phyloP scores from a whole-genome alignment of 1,140 invertebrate species.

The Procambarus clarkii region DNA sequence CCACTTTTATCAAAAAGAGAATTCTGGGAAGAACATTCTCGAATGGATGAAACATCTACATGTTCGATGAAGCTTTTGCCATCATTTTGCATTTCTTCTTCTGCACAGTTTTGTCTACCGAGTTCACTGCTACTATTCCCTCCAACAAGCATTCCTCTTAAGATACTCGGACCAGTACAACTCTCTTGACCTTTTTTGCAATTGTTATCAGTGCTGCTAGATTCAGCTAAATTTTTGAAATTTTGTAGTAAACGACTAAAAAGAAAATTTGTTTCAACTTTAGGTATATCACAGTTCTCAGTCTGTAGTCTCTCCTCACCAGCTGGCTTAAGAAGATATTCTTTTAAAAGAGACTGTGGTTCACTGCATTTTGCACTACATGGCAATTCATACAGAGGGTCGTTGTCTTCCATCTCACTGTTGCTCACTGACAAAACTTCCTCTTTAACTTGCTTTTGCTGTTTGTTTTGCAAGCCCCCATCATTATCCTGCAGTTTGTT shows the following conservation, averaged over 20 bases:
- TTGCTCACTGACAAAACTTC: not conserved
- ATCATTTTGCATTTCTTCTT: not conserved
- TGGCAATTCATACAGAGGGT: not conserved
- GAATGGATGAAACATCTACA: not conserved
- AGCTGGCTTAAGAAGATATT: conserved; percentile 58
- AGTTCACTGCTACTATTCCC: not conserved
- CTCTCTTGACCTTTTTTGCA: not conserved
- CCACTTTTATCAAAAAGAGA: conserved; percentile 2
- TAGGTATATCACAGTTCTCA: conserved; percentile 59
- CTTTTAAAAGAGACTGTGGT: conserved; percentile 50
- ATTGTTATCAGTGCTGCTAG: conserved; percentile 17
- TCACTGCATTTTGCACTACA: conserved; percentile 13
- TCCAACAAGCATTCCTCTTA: conserved; percentile 45
- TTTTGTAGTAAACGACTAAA: conserved; percentile 57
- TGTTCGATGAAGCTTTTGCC: conserved; percentile 11
- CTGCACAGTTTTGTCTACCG: not conserved
- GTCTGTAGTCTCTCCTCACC: conserved; percentile 33
- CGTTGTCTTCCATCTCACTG: not conserved
- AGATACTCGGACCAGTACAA: conserved; percentile 16
- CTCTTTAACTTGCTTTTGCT: not conserved
- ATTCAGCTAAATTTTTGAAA: conserved; percentile 51
- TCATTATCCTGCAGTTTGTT: not conserved
- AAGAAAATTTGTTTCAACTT: conserved; percentile 50
- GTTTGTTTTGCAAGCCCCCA: not conserved
- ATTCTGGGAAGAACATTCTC: not conserved